These are phyloP conservation scores for Eptatretus atami DNA, from an alignment of 2,797 vertebrate genomes.

Conservation along the genomic window DNA sequence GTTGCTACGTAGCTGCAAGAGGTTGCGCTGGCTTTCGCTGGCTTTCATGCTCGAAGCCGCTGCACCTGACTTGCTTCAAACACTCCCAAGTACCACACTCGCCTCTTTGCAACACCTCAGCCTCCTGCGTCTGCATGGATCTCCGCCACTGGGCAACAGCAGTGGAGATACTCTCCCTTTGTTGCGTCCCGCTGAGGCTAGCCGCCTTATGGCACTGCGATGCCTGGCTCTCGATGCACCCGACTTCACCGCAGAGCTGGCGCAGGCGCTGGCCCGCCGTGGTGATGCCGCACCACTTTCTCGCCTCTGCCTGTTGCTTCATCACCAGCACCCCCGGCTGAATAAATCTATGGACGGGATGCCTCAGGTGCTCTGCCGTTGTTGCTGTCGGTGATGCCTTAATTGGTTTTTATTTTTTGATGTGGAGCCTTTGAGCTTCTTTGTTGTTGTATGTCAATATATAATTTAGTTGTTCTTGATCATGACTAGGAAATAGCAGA, in stretches of 20 bases:
- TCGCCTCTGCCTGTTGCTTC: not conserved
- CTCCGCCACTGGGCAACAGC: not conserved
- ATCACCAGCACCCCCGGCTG: constrained; percentile 1
- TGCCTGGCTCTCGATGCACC: constrained; percentile 2
- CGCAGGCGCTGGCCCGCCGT: constrained; percentile 4
- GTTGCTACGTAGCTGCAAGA: constrained; percentile 4
- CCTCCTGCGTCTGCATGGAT: not conserved
- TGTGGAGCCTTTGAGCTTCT: no score
- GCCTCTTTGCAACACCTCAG: constrained; percentile 1
- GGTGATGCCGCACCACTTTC: not conserved
- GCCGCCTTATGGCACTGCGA: constrained; percentile 3
- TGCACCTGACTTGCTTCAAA: constrained; percentile 3
- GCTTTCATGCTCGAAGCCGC: constrained; percentile 4
- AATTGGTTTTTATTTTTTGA: no score
- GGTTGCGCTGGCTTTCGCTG: constrained; percentile 3
- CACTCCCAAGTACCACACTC: constrained; percentile 2
- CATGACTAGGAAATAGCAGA: no score
- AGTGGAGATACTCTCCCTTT: not conserved
- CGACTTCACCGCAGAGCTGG: constrained; percentile 4
- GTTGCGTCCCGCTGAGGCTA: not conserved
- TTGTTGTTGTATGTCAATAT: no score
- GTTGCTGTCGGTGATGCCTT: no score
- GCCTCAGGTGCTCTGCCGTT: not conserved
- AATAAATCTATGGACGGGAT: not conserved
- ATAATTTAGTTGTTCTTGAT: no score